Percentiles rank a stretch among this genome's conserved stretches.
These are phyloP conservation scores for Parapristionchus giblindavisi DNA, from an alignment of 2,888 invertebrate genomes.

Conservation along the genomic window DNA sequence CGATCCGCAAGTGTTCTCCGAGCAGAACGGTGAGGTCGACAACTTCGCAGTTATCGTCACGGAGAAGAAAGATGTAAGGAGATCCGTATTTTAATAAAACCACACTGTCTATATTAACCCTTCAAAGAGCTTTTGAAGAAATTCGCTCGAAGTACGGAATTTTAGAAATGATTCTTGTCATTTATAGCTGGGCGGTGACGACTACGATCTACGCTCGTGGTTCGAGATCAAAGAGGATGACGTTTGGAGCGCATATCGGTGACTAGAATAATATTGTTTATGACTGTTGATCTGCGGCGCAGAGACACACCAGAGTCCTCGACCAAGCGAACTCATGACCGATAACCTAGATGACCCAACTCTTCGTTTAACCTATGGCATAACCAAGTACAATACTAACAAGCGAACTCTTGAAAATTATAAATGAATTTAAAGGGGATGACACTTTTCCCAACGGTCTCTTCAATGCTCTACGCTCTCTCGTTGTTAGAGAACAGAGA, in stretches of 20 bases:
- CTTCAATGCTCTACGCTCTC: too few species aligned
- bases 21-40: constrained; percentile 63
- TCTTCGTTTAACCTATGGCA: too few species aligned
- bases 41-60: constrained; percentile 67
- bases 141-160: not conserved
- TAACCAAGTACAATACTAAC: too few species aligned
- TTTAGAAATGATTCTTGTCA: not conserved
- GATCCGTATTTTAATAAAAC: not conserved
- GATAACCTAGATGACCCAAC: too few species aligned
- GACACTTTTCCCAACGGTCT: too few species aligned
- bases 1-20: constrained; percentile 60
- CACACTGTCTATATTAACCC: not conserved
- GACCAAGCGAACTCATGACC: too few species aligned
- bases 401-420: too few species aligned
- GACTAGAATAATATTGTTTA: not conserved
- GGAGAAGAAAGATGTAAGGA: constrained; percentile 57
- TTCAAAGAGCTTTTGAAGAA: not conserved
- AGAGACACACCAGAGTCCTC: too few species aligned
- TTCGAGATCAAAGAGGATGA: constrained; percentile 66
- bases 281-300: too few species aligned
- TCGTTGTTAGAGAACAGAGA: too few species aligned
- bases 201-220: constrained; percentile 64
- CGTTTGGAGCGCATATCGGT: constrained; percentile 53
- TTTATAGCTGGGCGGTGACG: constrained; percentile 60
- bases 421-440: too few species aligned